Conservation (phyloP, 2,888 invertebrate genomes). For the Ennomos quercinarius region DNA sequence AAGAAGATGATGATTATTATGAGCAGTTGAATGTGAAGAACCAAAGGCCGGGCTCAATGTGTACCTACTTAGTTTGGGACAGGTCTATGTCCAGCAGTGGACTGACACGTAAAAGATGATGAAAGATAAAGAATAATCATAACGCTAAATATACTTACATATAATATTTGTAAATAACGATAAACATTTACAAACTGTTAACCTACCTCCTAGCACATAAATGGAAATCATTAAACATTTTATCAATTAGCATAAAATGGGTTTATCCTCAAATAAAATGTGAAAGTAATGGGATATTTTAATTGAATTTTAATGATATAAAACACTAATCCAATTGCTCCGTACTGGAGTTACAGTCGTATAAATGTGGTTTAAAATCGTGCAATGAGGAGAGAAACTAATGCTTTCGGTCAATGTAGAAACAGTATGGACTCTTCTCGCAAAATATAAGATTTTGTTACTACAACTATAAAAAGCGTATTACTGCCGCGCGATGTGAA, state of each 20-base stretch:
- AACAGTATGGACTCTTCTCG: conserved; percentile 9
- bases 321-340: conserved; percentile 17
- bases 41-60: too few species aligned
- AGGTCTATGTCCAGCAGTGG: too few species aligned
- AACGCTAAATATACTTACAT: conserved; percentile 1
- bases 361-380: conserved; percentile 12
- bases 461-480: too few species aligned
- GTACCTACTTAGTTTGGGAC: too few species aligned
- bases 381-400: conserved; percentile 4
- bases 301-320: conserved; percentile 25
- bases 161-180: conserved; percentile 3
- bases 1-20: too few species aligned
- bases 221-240: conserved; percentile 19
- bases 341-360: conserved; percentile 4
- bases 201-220: conserved; percentile 7
- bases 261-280: conserved; percentile 22
- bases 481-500: too few species aligned
- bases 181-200: conserved; percentile 1
- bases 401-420: not conserved
- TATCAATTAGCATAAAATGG: conserved; percentile 26
- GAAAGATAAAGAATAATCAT: not conserved
- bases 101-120: too few species aligned
- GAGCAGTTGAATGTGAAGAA: too few species aligned
- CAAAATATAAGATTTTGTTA: not conserved
- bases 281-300: conserved; percentile 18